A percentile compares a stretch with the other conserved stretches of the same genome.
phyloP scores from a whole-genome alignment of 2,797 vertebrate genomes.

The Triplophysa bombifrons region DNA sequence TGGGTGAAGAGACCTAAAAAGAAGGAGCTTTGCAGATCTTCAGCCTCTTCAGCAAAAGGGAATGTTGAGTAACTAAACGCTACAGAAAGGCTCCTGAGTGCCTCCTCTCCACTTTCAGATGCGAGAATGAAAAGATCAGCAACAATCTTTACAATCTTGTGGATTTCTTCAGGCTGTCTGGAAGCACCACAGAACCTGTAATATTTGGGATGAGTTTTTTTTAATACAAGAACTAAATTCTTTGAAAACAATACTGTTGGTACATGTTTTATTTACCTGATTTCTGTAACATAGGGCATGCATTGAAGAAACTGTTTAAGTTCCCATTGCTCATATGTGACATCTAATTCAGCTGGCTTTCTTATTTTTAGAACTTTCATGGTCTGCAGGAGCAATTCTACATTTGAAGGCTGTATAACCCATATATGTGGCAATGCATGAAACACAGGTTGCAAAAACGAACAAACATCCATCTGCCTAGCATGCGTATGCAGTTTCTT shows the following conservation, averaged over 20 bases:
- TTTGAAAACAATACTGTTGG: neutral
- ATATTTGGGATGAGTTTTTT: neutral
- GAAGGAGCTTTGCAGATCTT: constrained; percentile 35
- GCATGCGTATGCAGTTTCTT: constrained; percentile 29
- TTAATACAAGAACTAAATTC: neutral
- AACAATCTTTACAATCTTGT: constrained; percentile 10
- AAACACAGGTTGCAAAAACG: constrained; percentile 44
- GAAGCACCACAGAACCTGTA: constrained; percentile 27
- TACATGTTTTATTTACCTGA: neutral
- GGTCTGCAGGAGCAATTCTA: constrained; percentile 31
- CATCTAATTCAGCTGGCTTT: constrained; percentile 19
- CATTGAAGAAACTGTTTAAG: constrained; percentile 7
- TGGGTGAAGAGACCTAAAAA: constrained; percentile 25
- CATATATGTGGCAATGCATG: constrained; percentile 32
- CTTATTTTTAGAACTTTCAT: constrained; percentile 14
- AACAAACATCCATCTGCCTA: constrained; percentile 9
- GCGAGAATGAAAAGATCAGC: constrained; percentile 38
- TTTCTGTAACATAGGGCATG: constrained; percentile 5
- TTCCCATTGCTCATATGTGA: neutral
- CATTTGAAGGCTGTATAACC: constrained; percentile 32
- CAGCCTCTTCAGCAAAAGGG: constrained; percentile 22
- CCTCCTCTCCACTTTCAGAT: constrained; percentile 7
- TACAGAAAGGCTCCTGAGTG: constrained; percentile 6
- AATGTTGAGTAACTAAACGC: constrained; percentile 42
- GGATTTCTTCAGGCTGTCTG: constrained; percentile 11